Base-by-base conservation (phyloP, 2,888 invertebrate species). In the Tinea trinotella region DNA sequence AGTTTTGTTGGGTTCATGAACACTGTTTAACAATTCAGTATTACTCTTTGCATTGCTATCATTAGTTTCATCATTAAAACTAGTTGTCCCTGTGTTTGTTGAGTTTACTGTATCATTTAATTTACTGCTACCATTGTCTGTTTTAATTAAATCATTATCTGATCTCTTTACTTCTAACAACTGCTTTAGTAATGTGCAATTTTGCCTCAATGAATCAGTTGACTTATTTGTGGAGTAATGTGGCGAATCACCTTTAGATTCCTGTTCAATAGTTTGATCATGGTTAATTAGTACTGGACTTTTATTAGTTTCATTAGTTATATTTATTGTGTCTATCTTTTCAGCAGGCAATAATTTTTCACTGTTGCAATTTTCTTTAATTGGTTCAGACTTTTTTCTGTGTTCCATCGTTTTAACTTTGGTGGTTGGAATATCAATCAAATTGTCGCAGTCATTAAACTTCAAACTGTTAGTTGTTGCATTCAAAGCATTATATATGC, bases 131-230 rank as follows among this genome's bases (percentile, higher is more conserved):
- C 64, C 68, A 54, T 65, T 68, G 53, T 65, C 60, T 59, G 60
- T 66, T 52, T 68, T 73, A 58, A 67, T 67, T 54, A 68, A 57
- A 57, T 65, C 68, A 58, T 76, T 50, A 50, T 48, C 48, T 18
- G 50, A 50, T 74, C 64, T 71, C 75, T 57, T 71, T 74, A 58
- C 74, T 70, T 83, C 81, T 59, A 85, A 64, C 52, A 85, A 69
- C 61, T 80, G 78, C 62, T 85, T 85, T 53, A 85, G 62, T 55
- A 85, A 66, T 54, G 80, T 82, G 66, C 81, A 84, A 59, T 81
- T 83, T 64, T 80, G 76, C 57, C 13, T 40, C 2, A 40, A n/a
- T n/a, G n/a, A 40, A 15, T 40, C 40, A 40, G 15, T 17, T 15
- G 17, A n/a, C 18, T 48, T 48, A 48, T 18, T 19, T 18, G n/a